Percentiles rank a stretch among this genome's conserved stretches.
These are phyloP conservation scores for Cheiracanthium punctorium DNA, from an alignment of 2,888 invertebrate species.

Conservation along the genomic window DNA sequence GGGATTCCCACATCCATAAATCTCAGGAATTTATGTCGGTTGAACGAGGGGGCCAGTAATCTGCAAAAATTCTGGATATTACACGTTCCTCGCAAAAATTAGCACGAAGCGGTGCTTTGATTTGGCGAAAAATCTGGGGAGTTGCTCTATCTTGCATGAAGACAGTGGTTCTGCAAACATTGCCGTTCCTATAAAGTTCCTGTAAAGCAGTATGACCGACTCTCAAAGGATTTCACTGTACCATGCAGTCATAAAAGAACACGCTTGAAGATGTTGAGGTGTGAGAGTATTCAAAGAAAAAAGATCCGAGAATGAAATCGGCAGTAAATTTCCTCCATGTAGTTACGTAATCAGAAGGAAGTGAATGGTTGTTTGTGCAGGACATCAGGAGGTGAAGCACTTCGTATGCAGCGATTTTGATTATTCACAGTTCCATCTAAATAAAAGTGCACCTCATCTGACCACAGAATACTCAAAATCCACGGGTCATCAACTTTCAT, in stretches of 20 bases:
- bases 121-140: conserved; percentile 5
- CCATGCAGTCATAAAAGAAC: conserved; percentile 1
- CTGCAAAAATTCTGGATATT: conserved; percentile 5
- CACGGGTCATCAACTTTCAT: not conserved
- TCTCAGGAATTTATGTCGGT: not conserved
- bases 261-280: conserved; percentile 18
- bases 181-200: no score
- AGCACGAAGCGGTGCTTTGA: conserved; percentile 6
- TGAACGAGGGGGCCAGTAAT: conserved; percentile 14
- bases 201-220: not conserved
- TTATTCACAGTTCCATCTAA: conserved; percentile 4
- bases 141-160: conserved; percentile 14
- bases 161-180: not conserved
- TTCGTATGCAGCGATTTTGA: not conserved
- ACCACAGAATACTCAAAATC: no score
- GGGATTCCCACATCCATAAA: no score
- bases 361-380: conserved; percentile 17
- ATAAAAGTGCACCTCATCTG: not conserved
- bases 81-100: conserved; percentile 1
- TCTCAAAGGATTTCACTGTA: conserved; percentile 21
- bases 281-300: conserved; percentile 29
- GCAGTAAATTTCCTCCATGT: no score
- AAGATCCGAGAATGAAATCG: conserved; percentile 12
- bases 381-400: conserved; percentile 5
- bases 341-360: conserved; percentile 23